Conservation (phyloP, 1,140 invertebrate genomes). For the Pollicipes pollicipes region DNA sequence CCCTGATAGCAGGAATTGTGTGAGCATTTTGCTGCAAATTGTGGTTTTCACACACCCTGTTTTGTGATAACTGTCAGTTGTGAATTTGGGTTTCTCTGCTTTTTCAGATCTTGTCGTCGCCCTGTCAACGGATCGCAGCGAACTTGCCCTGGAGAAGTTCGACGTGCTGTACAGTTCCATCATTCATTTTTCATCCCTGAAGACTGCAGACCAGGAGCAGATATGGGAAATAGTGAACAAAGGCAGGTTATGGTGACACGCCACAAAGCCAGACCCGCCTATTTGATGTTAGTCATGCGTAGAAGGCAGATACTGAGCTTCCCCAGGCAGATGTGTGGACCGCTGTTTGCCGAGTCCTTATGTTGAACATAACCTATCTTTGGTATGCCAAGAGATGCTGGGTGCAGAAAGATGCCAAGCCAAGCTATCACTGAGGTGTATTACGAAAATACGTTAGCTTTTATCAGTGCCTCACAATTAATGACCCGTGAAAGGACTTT, state of each 20-base stretch:
- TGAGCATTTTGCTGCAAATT: too few species aligned
- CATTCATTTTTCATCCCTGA: background rate
- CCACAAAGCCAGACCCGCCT: background rate
- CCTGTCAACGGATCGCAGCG: background rate
- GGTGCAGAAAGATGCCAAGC: background rate
- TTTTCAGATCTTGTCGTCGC: background rate
- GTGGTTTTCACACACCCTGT: too few species aligned
- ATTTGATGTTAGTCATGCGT: background rate
- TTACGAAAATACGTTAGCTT: background rate
- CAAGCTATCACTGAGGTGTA: background rate
- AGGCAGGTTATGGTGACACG: background rate
- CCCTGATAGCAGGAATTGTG: too few species aligned
- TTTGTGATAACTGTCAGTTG: background rate
- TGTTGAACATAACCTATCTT: background rate
- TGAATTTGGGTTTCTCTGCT: background rate
- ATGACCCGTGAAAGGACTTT: background rate
- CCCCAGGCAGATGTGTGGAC: too few species aligned
- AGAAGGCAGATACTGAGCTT: background rate
- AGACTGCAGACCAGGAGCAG: background rate
- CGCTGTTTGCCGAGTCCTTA: background rate
- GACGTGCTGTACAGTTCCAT: background rate
- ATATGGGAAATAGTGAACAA: constrained; percentile 3
- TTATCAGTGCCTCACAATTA: background rate
- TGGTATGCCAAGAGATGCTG: background rate
- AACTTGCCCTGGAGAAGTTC: background rate